These are phyloP conservation scores for Thereva nobilitata DNA, from an alignment of 2,888 invertebrate genomes.

Conservation along the genomic window DNA sequence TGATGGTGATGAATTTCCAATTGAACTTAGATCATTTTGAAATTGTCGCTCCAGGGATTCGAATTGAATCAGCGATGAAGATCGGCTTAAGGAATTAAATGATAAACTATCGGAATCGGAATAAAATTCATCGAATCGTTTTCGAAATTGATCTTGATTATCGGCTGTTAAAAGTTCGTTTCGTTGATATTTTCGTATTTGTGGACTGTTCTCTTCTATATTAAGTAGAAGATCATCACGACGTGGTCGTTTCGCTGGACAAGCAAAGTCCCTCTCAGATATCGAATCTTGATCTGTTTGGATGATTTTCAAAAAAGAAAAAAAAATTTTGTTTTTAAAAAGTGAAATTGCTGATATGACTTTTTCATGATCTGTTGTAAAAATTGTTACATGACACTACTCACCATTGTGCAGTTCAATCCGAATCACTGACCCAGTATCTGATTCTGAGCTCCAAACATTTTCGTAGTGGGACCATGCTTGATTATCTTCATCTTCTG, in stretches of 20 bases:
- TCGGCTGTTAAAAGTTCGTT: conserved; percentile 45
- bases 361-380: conserved; percentile 7
- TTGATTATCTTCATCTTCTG: conserved; percentile 68
- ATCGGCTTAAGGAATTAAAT: conserved; percentile 70
- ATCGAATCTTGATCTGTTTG: conserved; percentile 55
- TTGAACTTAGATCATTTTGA: conserved; percentile 56
- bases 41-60: conserved; percentile 78
- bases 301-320: background rate
- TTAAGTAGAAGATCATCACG: conserved; percentile 60
- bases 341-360: background rate
- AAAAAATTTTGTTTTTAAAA: conserved; percentile 6
- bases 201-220: conserved; percentile 33
- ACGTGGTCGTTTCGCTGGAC: conserved; percentile 73
- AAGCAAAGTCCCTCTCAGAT: conserved; percentile 75
- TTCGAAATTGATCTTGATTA: conserved; percentile 43
- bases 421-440: conserved; percentile 80
- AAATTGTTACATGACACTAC: conserved; percentile 11
- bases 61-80: conserved; percentile 82
- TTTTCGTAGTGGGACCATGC: conserved; percentile 54
- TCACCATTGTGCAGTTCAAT: conserved; percentile 62
- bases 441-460: conserved; percentile 68
- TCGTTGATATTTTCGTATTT: conserved; percentile 44
- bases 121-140: conserved; percentile 56
- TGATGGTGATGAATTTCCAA: conserved; percentile 57
- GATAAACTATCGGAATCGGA: conserved; percentile 59